phyloP scores from a whole-genome alignment of 2,888 invertebrate species.

The Heliconius aoede region DNA sequence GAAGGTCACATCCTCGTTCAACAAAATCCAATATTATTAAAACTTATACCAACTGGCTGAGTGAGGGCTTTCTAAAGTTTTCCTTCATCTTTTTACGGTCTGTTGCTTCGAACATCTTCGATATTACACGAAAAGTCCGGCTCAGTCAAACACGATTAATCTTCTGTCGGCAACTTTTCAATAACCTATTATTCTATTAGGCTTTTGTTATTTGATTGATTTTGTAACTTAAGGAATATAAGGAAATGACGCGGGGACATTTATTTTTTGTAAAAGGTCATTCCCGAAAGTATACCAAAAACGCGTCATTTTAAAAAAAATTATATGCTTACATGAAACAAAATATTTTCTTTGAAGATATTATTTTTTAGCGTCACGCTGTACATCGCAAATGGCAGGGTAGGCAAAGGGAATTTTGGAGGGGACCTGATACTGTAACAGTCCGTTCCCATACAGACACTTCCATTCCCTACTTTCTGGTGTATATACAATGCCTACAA shows the following conservation, averaged over 20 bases:
- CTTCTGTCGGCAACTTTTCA: conserved; percentile 34
- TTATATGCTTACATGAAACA: neutral
- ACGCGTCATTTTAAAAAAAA: too few relatives aligned
- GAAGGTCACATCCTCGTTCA: conserved; percentile 23
- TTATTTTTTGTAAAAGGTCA: neutral
- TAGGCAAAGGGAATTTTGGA: too few relatives aligned
- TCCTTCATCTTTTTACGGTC: conserved; percentile 29
- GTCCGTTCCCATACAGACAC: too few relatives aligned
- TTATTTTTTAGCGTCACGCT: too few relatives aligned
- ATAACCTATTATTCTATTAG: conserved; percentile 34
- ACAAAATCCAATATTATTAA: conserved; percentile 49
- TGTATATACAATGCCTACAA: too few relatives aligned
- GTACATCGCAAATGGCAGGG: too few relatives aligned
- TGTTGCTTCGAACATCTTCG: conserved; percentile 37
- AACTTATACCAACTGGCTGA: conserved; percentile 43
- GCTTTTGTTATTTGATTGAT: conserved; percentile 12
- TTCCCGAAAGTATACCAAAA: neutral
- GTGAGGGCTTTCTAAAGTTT: conserved; percentile 36
- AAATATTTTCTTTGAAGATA: too few relatives aligned
- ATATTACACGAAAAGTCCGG: conserved; percentile 29
- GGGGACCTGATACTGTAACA: too few relatives aligned
- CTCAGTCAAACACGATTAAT: conserved; percentile 30
- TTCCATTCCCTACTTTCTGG: too few relatives aligned
- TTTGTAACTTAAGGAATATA: neutral
- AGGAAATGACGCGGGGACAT: conserved; percentile 1